Evolutionary conservation across 2,797 vertebrate species (phyloP), one percentile per base, ranked within the genome.

Genomic region (Leontopithecus rosalia): DNA sequence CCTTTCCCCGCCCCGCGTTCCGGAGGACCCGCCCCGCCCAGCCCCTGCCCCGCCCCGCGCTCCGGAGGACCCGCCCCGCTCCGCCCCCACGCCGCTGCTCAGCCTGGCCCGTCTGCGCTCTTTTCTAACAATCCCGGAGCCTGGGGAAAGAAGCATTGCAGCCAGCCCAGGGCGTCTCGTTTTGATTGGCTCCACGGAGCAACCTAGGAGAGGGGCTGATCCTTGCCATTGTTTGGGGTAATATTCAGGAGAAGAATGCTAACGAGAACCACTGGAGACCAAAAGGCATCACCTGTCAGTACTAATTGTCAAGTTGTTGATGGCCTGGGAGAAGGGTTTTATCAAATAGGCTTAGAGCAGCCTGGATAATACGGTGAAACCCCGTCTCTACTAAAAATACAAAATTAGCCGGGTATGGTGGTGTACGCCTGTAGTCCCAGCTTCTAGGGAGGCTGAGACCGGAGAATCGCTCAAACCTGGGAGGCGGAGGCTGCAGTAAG

Each of bases 121-220:
- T 5, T 0, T 28, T 19, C 4, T 14, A 1, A 1, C 30, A 0
- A 4, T 11, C 28, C 28, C 0, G 14, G 36, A 57, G 64, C 2
- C 43, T 14, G 5, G 9, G 12, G 1, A 10, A 30, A 7, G 55
- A 36, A 48, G 55, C 79, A 0, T 2, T 24, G 8, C 48, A 33
- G 10, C 13, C 46, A 1, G 0, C 30, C 41, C 43, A 0, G n/a
- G 39, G 41, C 61, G 19, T 30, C 20, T 20, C 8, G 4, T 50
- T 93, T 43, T 64, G 36, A 36, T 80, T 26, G 36, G 20, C n/a
- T 70, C 10, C 28, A 3, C 14, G 0, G 8, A 9, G 36, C 17
- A 15, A 28, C 79, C 70, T 20, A 14, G 19, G 26, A 33, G 24
- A 28, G 28, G 12, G 15, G 13, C 24, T 26, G 61, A 17, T 33